These are phyloP conservation scores for Bucorvus abyssinicus DNA, from an alignment of 2,797 vertebrate genomes.

Conservation along the genomic window DNA sequence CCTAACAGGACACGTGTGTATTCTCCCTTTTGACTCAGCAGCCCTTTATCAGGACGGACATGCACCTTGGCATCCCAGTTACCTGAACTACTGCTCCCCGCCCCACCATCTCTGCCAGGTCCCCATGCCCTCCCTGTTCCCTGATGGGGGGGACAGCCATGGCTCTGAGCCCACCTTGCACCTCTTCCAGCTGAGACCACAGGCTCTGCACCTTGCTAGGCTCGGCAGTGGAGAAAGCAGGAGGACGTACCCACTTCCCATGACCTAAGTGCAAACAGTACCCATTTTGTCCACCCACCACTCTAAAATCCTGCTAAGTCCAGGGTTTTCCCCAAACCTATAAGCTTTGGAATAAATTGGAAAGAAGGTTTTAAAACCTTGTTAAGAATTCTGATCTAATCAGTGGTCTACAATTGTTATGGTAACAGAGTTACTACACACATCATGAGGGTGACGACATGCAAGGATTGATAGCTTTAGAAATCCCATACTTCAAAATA, in stretches of 20 bases:
- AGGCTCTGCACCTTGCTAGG: neutral
- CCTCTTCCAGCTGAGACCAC: neutral
- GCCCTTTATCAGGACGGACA: neutral
- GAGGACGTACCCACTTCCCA: neutral
- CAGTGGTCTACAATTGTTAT: neutral
- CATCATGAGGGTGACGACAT: neutral
- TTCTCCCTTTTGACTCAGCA: neutral
- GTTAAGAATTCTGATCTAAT: neutral
- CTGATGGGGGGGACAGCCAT: no score
- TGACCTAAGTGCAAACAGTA: neutral
- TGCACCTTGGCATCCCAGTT: neutral
- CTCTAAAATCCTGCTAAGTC: neutral
- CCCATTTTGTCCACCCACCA: neutral
- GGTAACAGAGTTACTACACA: neutral
- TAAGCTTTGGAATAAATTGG: neutral
- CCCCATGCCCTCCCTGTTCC: neutral
- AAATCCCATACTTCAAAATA: neutral
- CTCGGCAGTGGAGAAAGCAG: fast-evolving
- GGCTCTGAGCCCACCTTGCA: neutral
- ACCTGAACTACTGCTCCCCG: neutral
- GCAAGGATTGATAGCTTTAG: neutral
- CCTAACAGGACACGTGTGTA: neutral
- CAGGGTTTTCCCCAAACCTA: neutral
- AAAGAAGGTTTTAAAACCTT: neutral
- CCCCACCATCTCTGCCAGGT: neutral